Conservation (phyloP, 2,797 vertebrate species). For the Cryptoblepharus egeriae region DNA sequence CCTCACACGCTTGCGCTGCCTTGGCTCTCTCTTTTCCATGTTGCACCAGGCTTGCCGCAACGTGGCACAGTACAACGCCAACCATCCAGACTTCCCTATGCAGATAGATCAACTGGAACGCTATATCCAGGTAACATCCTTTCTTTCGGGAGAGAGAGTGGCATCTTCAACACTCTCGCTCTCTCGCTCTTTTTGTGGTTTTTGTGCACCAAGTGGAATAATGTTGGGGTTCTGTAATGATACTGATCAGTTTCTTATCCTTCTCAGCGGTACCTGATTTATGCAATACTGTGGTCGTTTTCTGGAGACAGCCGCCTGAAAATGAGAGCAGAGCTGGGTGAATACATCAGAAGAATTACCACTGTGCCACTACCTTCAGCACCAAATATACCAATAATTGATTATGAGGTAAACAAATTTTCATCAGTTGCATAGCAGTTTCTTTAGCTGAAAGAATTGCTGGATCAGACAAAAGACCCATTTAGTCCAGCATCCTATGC, state of each 20-base stretch:
- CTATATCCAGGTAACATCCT: slow-evolving; percentile 89
- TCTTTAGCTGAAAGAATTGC: too few relatives aligned
- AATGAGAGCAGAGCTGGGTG: slow-evolving; percentile 95
- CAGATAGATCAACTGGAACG: slow-evolving; percentile 94
- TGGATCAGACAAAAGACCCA: too few relatives aligned
- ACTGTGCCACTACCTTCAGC: slow-evolving; percentile 92
- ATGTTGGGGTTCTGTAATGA: not conserved
- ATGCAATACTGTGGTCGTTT: slow-evolving; percentile 98
- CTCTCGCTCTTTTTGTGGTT: not conserved
- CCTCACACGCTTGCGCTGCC: slow-evolving; percentile 94
- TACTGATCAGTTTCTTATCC: not conserved
- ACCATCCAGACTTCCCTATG: slow-evolving; percentile 98
- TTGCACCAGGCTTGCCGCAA: slow-evolving; percentile 97
- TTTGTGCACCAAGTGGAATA: not conserved
- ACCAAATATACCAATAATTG: slow-evolving; percentile 96
- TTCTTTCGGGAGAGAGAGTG: not conserved
- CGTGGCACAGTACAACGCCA: slow-evolving; percentile 96
- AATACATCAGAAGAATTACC: slow-evolving; percentile 97
- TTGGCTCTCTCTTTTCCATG: slow-evolving; percentile 97
- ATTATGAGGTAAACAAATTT: slow-evolving; percentile 87
- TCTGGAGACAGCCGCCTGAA: slow-evolving; percentile 97
- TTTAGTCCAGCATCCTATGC: too few relatives aligned
- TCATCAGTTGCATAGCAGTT: not conserved
- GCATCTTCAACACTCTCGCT: too few relatives aligned
- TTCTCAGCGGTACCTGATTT: slow-evolving; percentile 91